A percentile compares a stretch with the other conserved stretches of the same genome.
phyloP scores from a whole-genome alignment of 1,140 invertebrate genomes.

The Oppia nitens region DNA sequence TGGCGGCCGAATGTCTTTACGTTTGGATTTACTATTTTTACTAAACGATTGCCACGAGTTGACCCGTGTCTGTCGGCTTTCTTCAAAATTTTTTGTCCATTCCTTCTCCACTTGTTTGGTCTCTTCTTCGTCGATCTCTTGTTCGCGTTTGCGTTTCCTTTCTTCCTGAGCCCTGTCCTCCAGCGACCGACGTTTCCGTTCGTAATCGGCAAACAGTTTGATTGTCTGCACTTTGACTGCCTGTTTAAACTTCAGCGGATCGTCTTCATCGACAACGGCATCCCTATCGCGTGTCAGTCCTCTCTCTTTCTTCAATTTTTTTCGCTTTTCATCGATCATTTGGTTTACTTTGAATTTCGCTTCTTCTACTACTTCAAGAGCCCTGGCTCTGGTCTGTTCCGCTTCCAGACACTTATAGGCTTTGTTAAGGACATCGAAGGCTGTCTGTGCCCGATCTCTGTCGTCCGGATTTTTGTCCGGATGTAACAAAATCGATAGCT shows the following conservation, averaged over 20 bases:
- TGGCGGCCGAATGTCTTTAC: conserved; percentile 66
- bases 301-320: conserved; percentile 76
- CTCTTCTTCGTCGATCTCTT: conserved; percentile 81
- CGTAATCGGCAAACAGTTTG: conserved; percentile 96
- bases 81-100: conserved; percentile 97
- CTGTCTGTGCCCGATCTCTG: conserved; percentile 71
- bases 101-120: conserved; percentile 71
- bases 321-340: conserved; percentile 80
- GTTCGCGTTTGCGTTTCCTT: conserved; percentile 76
- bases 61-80: conserved; percentile 78
- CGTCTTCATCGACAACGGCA: conserved; percentile 76
- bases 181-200: conserved; percentile 55
- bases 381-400: conserved; percentile 81
- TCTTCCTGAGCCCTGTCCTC: conserved; percentile 81
- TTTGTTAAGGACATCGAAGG: conserved; percentile 66
- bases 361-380: conserved; percentile 91
- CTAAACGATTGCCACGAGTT: conserved; percentile 92
- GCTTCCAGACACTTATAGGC: conserved; percentile 92
- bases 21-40: conserved; percentile 43
- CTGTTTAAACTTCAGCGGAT: conserved; percentile 77
- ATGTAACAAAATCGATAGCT: conserved; percentile 92
- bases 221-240: conserved; percentile 92
- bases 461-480: conserved; percentile 97
- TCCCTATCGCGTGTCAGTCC: conserved; percentile 39
- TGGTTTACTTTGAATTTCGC: conserved; percentile 41